Conservation (phyloP, 2,888 invertebrate genomes). For the Sphaerophoria rueppellii region DNA sequence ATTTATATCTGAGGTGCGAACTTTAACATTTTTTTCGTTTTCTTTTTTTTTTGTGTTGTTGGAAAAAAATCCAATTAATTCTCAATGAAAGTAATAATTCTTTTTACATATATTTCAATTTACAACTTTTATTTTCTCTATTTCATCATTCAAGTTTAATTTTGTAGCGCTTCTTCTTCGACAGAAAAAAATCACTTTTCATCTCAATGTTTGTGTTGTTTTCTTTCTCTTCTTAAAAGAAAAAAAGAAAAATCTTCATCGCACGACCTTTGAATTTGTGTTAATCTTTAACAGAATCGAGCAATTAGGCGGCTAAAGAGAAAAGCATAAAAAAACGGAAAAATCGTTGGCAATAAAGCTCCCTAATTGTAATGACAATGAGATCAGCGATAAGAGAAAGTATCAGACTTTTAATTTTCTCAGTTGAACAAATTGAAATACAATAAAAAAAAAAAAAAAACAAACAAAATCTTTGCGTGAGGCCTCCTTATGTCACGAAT, state of each 20-base stretch:
- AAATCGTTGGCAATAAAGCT: constrained; percentile 25
- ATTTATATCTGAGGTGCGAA: neutral
- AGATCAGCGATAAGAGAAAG: constrained; percentile 32
- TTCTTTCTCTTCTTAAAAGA: constrained; percentile 20
- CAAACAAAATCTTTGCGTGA: constrained; percentile 13
- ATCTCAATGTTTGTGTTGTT: constrained; percentile 15
- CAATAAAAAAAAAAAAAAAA: neutral
- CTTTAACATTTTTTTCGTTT: constrained; percentile 1
- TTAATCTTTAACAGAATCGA: constrained; percentile 62
- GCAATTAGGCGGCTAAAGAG: constrained; percentile 49
- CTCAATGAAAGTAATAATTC: constrained; percentile 41
- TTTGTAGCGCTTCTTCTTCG: constrained; percentile 24
- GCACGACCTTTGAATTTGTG: constrained; percentile 63
- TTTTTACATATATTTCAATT: constrained; percentile 22
- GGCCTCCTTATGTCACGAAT: constrained; percentile 43
- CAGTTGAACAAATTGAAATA: constrained; percentile 8
- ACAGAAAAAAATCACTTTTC: constrained; percentile 66
- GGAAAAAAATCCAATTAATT: constrained; percentile 30
- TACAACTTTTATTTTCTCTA: constrained; percentile 55
- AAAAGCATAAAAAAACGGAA: constrained; percentile 15
- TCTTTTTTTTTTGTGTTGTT: neutral
- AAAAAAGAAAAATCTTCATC: constrained; percentile 18
- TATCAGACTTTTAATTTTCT: neutral
- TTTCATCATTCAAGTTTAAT: constrained; percentile 54
- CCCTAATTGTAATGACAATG: constrained; percentile 32